phyloP scores from a whole-genome alignment of 2,113 vertebrate species.

The Phodopus roborovskii region DNA sequence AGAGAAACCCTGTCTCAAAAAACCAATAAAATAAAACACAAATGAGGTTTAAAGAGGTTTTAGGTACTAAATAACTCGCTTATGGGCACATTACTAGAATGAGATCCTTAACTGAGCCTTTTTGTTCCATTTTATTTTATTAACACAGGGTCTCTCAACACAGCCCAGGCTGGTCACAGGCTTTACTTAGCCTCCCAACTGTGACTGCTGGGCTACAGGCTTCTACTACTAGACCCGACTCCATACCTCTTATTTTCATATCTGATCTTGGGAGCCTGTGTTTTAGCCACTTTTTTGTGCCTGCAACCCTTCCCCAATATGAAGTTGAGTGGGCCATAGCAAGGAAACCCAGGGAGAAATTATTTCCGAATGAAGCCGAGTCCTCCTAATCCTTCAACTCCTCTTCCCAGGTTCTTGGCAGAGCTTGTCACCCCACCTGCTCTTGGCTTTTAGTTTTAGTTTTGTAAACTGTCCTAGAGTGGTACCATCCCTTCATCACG shows the following conservation, averaged over 20 bases:
- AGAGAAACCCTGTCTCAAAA: too few relatives aligned
- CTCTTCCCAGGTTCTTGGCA: not conserved
- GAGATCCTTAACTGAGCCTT: not conserved
- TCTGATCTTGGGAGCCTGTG: slow-evolving; percentile 4
- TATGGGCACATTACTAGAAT: not conserved
- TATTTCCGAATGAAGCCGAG: not conserved
- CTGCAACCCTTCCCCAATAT: not conserved
- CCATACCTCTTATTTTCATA: not conserved
- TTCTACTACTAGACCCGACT: not conserved
- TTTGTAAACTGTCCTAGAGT: not conserved
- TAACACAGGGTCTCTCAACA: not conserved
- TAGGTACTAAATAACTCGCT: not conserved
- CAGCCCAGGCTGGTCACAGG: not conserved
- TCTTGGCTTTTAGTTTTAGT: not conserved
- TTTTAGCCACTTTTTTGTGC: not conserved
- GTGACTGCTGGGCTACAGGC: not conserved
- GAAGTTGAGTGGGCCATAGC: not conserved
- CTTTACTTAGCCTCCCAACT: not conserved
- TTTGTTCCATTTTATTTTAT: not conserved
- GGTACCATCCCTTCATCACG: not conserved
- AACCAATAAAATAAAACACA: too few relatives aligned
- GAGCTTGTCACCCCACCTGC: not conserved
- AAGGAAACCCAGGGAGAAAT: not conserved
- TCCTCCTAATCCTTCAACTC: not conserved
- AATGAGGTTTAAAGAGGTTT: too few relatives aligned